Percentiles rank a stretch among this genome's conserved stretches.
Conservation (phyloP, 2,113 vertebrate genomes). For the Lepidothrix coronata region DNA sequence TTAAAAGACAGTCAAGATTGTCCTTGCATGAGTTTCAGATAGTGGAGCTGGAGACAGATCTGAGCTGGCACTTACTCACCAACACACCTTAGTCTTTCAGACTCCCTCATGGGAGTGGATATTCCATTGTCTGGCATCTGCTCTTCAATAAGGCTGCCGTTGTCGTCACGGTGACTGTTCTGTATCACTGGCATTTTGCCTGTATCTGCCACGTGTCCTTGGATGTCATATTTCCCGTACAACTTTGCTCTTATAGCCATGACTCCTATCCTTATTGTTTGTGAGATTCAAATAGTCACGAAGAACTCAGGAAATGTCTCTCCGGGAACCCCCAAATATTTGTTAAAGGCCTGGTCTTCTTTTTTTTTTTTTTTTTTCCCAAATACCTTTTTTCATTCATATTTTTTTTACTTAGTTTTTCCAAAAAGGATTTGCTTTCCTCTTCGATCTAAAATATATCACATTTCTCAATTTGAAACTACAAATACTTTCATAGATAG, state of each 20-base stretch:
- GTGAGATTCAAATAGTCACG: neutral
- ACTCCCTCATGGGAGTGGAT: neutral
- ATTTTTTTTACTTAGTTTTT: neutral
- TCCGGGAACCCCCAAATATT: neutral
- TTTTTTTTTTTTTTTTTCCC: neutral
- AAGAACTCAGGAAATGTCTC: neutral
- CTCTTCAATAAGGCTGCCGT: neutral
- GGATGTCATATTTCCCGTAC: neutral
- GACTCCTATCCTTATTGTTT: neutral
- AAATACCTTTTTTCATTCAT: neutral
- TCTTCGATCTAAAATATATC: neutral
- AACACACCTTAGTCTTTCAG: slow-evolving; percentile 34
- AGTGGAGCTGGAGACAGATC: neutral
- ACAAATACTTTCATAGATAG: neutral
- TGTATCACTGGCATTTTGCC: neutral
- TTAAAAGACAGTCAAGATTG: neutral
- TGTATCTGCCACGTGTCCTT: neutral
- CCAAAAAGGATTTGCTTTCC: neutral
- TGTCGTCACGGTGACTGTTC: neutral
- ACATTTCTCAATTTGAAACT: neutral
- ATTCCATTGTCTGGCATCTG: neutral
- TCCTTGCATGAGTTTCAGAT: neutral
- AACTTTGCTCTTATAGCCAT: neutral
- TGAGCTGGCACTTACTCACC: slow-evolving; percentile 47
- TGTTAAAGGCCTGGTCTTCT: neutral